Conservation (phyloP, 2,888 invertebrate species). For the Xylota segnis region DNA sequence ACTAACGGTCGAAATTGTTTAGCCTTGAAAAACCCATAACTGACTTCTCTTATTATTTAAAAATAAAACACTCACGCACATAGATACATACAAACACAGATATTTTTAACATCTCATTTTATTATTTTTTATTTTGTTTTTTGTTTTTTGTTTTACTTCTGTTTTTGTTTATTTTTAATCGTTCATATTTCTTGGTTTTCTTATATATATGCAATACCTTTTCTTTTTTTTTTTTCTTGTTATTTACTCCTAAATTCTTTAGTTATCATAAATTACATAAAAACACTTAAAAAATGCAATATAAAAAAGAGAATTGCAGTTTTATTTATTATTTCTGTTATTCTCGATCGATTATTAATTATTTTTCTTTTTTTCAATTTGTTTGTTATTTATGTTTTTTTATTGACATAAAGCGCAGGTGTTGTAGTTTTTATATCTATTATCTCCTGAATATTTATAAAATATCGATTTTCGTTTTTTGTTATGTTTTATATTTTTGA, state of each 20-base stretch:
- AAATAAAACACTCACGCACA: slow-evolving; percentile 27
- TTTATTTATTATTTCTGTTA: slow-evolving; percentile 35
- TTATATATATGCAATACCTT: not conserved
- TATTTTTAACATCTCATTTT: slow-evolving; percentile 45
- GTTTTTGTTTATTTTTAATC: not conserved
- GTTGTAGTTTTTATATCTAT: slow-evolving; percentile 28
- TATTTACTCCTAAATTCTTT: slow-evolving; percentile 42
- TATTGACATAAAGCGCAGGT: slow-evolving; percentile 56
- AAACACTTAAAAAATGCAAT: slow-evolving; percentile 63
- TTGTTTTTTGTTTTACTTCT: not conserved
- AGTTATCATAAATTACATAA: slow-evolving; percentile 56
- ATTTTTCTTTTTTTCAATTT: not conserved
- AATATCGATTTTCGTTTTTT: slow-evolving; percentile 24
- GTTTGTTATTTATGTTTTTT: not conserved
- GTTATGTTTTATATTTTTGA: not conserved
- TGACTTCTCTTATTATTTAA: not conserved
- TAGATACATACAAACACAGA: slow-evolving; percentile 37
- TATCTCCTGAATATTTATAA: slow-evolving; percentile 53
- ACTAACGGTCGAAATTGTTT: too few relatives aligned
- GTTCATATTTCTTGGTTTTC: not conserved
- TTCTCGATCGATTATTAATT: slow-evolving; percentile 9
- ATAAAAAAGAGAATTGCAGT: slow-evolving; percentile 61
- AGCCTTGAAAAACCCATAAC: too few relatives aligned
- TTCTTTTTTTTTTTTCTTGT: not conserved
- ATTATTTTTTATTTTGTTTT: slow-evolving; percentile 16